phyloP scores from a whole-genome alignment of 2,113 vertebrate genomes.

The Pelecanus crispus region DNA sequence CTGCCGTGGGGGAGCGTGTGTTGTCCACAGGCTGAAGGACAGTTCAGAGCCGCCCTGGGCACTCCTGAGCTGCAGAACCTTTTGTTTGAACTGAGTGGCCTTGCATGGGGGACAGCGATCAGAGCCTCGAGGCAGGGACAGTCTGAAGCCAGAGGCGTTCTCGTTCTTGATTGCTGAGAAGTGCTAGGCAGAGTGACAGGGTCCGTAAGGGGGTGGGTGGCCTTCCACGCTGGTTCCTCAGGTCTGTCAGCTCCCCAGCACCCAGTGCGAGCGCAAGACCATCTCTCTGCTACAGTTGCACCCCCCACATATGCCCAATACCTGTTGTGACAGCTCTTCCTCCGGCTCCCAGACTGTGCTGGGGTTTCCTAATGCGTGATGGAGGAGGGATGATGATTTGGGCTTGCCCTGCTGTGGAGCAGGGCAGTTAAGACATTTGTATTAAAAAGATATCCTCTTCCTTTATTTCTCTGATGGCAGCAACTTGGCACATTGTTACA shows the following conservation, averaged over 20 bases:
- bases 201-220: not conserved
- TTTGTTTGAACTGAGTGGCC: not conserved
- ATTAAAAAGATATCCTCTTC: not conserved
- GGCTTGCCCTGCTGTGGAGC: not conserved
- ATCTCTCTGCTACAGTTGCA: not conserved
- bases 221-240: not conserved
- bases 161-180: not conserved
- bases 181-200: not conserved
- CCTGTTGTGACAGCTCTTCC: not conserved
- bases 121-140: not conserved
- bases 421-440: not conserved
- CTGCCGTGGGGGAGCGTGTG: rapidly evolving
- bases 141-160: not conserved
- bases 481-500: not conserved
- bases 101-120: rapidly evolving
- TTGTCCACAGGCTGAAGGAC: not conserved
- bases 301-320: not conserved
- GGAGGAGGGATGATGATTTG: not conserved
- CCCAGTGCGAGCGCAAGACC: rapidly evolving
- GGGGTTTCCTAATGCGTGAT: not conserved
- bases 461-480: not conserved
- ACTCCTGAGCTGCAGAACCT: not conserved
- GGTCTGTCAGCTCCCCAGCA: not conserved
- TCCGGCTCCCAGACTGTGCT: not conserved
- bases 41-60: rapidly evolving